Conservation (phyloP, 2,113 vertebrate species). For the Platysternon megacephalum region DNA sequence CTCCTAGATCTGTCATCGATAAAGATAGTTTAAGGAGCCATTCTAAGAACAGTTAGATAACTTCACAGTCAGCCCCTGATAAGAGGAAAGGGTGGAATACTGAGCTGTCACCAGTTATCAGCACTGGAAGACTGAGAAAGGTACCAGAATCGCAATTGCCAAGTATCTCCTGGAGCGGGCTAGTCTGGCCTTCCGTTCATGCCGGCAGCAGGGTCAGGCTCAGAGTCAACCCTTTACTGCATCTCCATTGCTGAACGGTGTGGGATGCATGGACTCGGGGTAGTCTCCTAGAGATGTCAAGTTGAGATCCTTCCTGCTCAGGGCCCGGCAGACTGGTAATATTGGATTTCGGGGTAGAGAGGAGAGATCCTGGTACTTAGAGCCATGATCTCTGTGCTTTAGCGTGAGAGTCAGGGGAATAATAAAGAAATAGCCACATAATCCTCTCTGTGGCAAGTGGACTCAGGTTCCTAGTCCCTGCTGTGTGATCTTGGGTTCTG, state of each 20-base stretch:
- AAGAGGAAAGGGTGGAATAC: conserved; percentile 1
- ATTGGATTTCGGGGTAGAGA: not conserved
- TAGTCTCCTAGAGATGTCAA: conserved; percentile 17
- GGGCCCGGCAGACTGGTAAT: not conserved
- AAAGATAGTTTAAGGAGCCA: conserved; percentile 12
- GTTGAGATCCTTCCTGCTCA: not conserved
- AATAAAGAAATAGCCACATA: not conserved
- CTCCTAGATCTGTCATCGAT: conserved; percentile 63
- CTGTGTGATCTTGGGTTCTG: not conserved
- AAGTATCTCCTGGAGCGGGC: not conserved
- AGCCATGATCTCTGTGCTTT: not conserved
- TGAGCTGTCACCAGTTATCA: conserved; percentile 17
- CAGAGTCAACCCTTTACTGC: not conserved
- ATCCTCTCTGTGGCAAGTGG: not conserved
- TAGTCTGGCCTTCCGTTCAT: conserved; percentile 20
- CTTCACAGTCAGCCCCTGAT: not conserved
- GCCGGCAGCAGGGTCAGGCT: conserved; percentile 15
- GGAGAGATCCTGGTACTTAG: not conserved
- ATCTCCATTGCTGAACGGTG: not conserved
- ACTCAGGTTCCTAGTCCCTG: not conserved
- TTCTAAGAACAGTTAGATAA: conserved; percentile 40
- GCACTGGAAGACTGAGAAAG: conserved; percentile 2
- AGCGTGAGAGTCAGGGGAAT: not conserved
- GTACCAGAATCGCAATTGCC: not conserved
- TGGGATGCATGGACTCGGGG: not conserved